phyloP scores from a whole-genome alignment of 2,888 invertebrate genomes.

The Stegana nigrithorax region DNA sequence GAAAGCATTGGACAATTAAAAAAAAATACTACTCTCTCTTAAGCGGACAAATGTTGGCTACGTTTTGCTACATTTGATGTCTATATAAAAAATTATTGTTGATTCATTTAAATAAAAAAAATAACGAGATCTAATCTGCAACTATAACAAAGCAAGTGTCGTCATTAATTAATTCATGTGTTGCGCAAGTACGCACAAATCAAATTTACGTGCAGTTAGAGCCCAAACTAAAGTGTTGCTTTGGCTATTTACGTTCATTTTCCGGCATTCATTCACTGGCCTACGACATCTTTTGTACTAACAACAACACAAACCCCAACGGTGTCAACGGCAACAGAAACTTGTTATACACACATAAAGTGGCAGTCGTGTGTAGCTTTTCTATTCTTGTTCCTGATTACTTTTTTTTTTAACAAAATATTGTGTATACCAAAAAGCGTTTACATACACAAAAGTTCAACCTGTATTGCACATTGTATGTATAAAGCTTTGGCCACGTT shows the following conservation, averaged over 20 bases:
- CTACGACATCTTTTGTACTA: neutral
- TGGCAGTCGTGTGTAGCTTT: neutral
- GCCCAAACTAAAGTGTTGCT: neutral
- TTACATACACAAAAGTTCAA: neutral
- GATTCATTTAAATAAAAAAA: too few species aligned
- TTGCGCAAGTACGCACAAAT: conserved; percentile 9
- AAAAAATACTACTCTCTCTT: too few species aligned
- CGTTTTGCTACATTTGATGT: too few species aligned
- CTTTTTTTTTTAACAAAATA: neutral
- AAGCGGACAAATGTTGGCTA: too few species aligned
- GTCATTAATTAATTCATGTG: too few species aligned
- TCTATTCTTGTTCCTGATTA: neutral
- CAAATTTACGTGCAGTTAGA: conserved; percentile 3
- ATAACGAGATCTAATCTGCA: too few species aligned
- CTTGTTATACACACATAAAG: neutral
- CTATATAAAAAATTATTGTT: too few species aligned
- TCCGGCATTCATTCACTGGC: neutral
- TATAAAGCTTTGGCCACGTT: conserved; percentile 22
- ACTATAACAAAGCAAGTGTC: too few species aligned
- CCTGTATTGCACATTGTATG: neutral
- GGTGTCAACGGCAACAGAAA: neutral
- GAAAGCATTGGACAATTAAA: too few species aligned
- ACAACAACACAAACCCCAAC: neutral
- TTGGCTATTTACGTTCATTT: too few species aligned
- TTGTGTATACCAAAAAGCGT: neutral